A percentile compares a stretch with the other conserved stretches of the same genome.
These are phyloP conservation scores for Eustalomyia histrio DNA, from an alignment of 2,888 invertebrate species.

Conservation along the genomic window DNA sequence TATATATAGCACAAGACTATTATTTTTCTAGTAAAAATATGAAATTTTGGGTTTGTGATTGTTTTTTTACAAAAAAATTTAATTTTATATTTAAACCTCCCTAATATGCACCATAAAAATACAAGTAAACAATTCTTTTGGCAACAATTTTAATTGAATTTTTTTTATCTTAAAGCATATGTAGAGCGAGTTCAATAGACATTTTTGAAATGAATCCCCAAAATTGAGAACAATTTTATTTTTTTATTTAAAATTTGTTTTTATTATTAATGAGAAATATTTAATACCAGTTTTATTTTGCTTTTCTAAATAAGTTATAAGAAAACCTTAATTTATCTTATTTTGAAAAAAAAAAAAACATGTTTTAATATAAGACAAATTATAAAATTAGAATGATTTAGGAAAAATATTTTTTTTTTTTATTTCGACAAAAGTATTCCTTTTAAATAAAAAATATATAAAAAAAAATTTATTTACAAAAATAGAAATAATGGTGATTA, in stretches of 20 bases:
- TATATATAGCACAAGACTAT: too few species aligned
- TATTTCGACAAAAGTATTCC: neutral
- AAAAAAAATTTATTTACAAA: constrained; percentile 60
- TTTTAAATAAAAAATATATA: neutral
- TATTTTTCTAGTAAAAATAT: too few species aligned
- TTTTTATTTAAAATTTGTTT: constrained; percentile 26
- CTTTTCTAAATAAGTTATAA: constrained; percentile 5
- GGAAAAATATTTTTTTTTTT: constrained; percentile 9
- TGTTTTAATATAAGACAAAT: constrained; percentile 45
- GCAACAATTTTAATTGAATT: too few species aligned
- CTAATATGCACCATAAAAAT: too few species aligned
- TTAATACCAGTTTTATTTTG: constrained; percentile 21
- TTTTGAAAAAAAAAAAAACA: constrained; percentile 28
- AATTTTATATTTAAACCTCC: too few species aligned
- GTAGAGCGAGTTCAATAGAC: too few species aligned
- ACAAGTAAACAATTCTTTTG: too few species aligned
- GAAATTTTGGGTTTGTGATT: too few species aligned
- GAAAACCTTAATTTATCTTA: neutral
- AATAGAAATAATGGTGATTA: constrained; percentile 14
- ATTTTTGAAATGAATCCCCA: too few species aligned
- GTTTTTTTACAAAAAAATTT: too few species aligned
- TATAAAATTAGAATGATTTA: constrained; percentile 1
- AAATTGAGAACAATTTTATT: too few species aligned
- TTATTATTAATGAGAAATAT: constrained; percentile 35
- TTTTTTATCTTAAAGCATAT: too few species aligned